Base-by-base conservation (phyloP, 2,888 invertebrate species). In the Drosophila nr. fundita region DNA sequence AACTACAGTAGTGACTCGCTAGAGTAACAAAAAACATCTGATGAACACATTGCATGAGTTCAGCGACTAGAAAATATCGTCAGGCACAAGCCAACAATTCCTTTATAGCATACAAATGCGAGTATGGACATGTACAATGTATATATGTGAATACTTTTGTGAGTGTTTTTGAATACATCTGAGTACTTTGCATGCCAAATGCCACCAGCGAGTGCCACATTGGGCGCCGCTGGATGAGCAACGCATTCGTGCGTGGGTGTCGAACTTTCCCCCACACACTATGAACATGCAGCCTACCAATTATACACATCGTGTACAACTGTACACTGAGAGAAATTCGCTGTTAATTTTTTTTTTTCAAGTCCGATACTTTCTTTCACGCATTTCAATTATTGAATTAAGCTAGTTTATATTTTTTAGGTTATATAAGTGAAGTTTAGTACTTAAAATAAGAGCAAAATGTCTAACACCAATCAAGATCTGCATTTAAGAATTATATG, bases 191-290 rank as follows among this genome's bases (percentile, higher is more conserved):
- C 81, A 80, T 78, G 78, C 73, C 61, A 65, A 73, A 53, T 61
- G 58, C 40, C 66, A 57, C 36, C 42, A 11, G 55, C 29, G 7
- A 45, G 21, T 53, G 80, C 64, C 64, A 24, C 29, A 42, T 27
- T 45, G 55, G 63, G 49, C 68, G 55, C 71, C 78, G 71, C 69
- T 87, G 78, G 68, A 65, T 80, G 77, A 74, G 78, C 87, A 85
- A 68, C 80, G 85, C 85, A 89, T 77, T 85, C 84, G 87, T 89
- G 89, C 84, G 84, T 85, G 84, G 89, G 82, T 42, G 72, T 36
- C 77, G 85, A 78, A 84, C 89, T 87, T 87, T 78, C 85, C 74
- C 82, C 85, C 69, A 79, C 52, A 50, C 57, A 59, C 48, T 87
- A 66, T 64, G 45, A 84, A 68, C 72, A 80, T 70, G 87, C 65